Conservation (phyloP, 2,888 invertebrate species). For the Exocentrus adspersus region DNA sequence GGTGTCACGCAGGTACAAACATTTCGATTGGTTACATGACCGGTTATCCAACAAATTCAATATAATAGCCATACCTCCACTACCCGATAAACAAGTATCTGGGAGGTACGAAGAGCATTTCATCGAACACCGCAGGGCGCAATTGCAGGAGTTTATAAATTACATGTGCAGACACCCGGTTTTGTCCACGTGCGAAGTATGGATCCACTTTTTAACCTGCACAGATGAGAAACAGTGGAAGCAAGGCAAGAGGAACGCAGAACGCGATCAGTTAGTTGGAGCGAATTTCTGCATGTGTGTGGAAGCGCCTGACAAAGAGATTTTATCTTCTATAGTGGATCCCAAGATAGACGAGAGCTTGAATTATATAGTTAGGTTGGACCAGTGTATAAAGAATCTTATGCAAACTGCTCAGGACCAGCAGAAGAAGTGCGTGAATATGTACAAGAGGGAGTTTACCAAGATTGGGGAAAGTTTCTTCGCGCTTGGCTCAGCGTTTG, state of each 20-base stretch:
- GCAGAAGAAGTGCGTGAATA: slow-evolving; percentile 85
- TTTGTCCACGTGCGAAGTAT: slow-evolving; percentile 89
- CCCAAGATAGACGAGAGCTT: slow-evolving; percentile 85
- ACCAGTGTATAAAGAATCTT: slow-evolving; percentile 85
- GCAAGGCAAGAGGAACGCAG: slow-evolving; percentile 93
- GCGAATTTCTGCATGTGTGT: slow-evolving; percentile 92
- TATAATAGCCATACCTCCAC: slow-evolving; percentile 93
- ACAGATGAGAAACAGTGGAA: slow-evolving; percentile 99
- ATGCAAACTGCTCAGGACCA: slow-evolving; percentile 85
- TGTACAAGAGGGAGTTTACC: slow-evolving; percentile 90
- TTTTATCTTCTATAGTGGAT: slow-evolving; percentile 80
- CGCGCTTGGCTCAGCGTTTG: slow-evolving; percentile 84
- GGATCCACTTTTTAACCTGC: slow-evolving; percentile 97
- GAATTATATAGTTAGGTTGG: slow-evolving; percentile 85
- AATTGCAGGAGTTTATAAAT: slow-evolving; percentile 95
- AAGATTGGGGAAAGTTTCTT: slow-evolving; percentile 90
- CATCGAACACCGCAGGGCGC: slow-evolving; percentile 92
- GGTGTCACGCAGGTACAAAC: slow-evolving; percentile 95
- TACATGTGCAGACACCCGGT: slow-evolving; percentile 98
- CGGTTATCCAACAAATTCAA: slow-evolving; percentile 93
- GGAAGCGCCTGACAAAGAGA: slow-evolving; percentile 82
- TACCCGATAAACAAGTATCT: slow-evolving; percentile 98
- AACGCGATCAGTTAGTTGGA: slow-evolving; percentile 90
- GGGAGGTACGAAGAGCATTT: slow-evolving; percentile 90
- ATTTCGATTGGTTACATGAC: slow-evolving; percentile 99